These are phyloP conservation scores for Nysson spinosus DNA, from an alignment of 2,888 invertebrate species.

Conservation along the genomic window DNA sequence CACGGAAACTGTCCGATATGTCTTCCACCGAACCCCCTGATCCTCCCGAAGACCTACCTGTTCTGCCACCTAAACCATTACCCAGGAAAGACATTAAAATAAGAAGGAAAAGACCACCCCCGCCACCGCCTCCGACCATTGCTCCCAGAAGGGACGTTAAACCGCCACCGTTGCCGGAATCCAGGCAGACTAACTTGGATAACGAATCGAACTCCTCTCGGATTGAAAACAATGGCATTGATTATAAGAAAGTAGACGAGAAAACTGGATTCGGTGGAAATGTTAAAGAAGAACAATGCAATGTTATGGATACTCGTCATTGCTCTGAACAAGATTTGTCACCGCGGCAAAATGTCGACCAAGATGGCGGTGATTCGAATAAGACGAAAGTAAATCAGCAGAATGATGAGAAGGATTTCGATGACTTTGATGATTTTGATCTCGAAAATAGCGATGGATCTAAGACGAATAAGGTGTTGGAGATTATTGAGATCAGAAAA, in stretches of 20 bases:
- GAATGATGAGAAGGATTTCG: conserved; percentile 11
- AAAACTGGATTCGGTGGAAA: too few species aligned
- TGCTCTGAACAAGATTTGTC: too few species aligned
- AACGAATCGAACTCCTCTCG: not conserved
- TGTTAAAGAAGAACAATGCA: too few species aligned
- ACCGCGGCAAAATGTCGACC: too few species aligned
- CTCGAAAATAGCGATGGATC: too few species aligned
- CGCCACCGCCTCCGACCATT: conserved; percentile 72
- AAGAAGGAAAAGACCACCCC: conserved; percentile 74
- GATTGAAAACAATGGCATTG: too few species aligned
- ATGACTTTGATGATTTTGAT: too few species aligned
- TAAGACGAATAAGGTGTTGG: conserved; percentile 67
- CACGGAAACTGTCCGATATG: conserved; percentile 6
- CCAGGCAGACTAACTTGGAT: conserved; percentile 7
- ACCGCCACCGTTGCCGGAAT: conserved; percentile 25
- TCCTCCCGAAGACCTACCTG: conserved; percentile 44
- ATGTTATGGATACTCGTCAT: too few species aligned
- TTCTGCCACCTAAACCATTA: conserved; percentile 75
- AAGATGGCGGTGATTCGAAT: too few species aligned
- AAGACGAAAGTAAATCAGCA: too few species aligned
- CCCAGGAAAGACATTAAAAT: conserved; percentile 73
- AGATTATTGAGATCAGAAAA: conserved; percentile 71
- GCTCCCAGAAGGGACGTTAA: conserved; percentile 57
- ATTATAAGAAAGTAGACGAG: too few species aligned
- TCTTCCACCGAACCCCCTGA: conserved; percentile 10